These are phyloP conservation scores for Mamestra configurata DNA, from an alignment of 1,140 invertebrate species.

Conservation along the genomic window DNA sequence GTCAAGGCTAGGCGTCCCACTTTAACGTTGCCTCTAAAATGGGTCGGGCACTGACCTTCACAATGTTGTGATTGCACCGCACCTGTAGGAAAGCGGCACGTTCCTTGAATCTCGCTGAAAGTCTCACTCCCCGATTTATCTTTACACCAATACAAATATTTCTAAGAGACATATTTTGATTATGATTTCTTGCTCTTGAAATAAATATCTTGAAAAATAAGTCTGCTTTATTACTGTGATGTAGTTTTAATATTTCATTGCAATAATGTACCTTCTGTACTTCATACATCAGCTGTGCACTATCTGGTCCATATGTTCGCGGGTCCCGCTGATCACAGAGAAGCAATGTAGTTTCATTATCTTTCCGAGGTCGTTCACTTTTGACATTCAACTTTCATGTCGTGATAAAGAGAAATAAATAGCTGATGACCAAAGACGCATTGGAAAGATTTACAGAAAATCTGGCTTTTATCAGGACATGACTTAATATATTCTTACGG, in stretches of 20 bases:
- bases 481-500: neutral
- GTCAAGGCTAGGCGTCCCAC: constrained; percentile 53
- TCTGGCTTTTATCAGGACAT: neutral
- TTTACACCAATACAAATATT: constrained; percentile 12
- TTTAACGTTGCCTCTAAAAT: constrained; percentile 47
- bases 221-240: neutral
- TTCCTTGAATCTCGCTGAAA: constrained; percentile 26
- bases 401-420: constrained; percentile 62
- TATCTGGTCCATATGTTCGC: constrained; percentile 51
- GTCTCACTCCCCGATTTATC: neutral
- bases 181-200: neutral
- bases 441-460: constrained; percentile 4
- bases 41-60: constrained; percentile 55
- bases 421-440: constrained; percentile 3
- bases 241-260: neutral
- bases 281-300: neutral
- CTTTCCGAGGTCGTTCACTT: constrained; percentile 82
- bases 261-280: neutral
- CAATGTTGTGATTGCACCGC: neutral
- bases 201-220: constrained; percentile 15
- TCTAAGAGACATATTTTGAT: neutral
- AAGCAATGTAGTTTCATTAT: constrained; percentile 67
- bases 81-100: constrained; percentile 12
- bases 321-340: constrained; percentile 61
- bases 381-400: constrained; percentile 81